Conservation (phyloP, 1,140 invertebrate genomes). For the Cotesia vestalis region DNA sequence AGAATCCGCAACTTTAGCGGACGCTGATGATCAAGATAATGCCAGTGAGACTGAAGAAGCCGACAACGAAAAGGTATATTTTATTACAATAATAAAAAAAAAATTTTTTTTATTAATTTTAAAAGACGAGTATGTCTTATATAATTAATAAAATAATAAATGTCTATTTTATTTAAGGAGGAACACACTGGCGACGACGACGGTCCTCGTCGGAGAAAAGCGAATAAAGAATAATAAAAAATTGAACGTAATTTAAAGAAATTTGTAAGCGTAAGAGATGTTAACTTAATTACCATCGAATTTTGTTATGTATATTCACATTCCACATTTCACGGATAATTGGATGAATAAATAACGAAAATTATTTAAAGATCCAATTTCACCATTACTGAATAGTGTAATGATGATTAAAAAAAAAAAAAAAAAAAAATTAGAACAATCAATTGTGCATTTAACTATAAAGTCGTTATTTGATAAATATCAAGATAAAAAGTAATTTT, state of each 20-base stretch:
- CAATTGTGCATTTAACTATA: conserved; percentile 20
- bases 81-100: neutral
- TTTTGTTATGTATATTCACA: conserved; percentile 51
- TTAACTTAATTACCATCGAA: conserved; percentile 40
- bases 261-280: conserved; percentile 12
- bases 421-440: conserved; percentile 32
- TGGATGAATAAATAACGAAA: conserved; percentile 41
- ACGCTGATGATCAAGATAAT: conserved; percentile 62
- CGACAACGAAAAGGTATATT: conserved; percentile 50
- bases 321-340: conserved; percentile 50
- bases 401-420: conserved; percentile 23
- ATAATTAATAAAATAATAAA: neutral
- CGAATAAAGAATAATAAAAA: conserved; percentile 55
- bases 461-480: conserved; percentile 11
- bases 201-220: conserved; percentile 63
- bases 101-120: neutral
- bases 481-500: conserved; percentile 2
- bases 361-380: conserved; percentile 36
- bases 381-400: conserved; percentile 43
- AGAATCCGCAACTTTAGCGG: conserved; percentile 52
- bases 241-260: conserved; percentile 5
- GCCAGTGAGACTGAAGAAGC: conserved; percentile 61
- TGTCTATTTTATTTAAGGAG: conserved; percentile 37
- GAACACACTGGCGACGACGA: conserved; percentile 44
- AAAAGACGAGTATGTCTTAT: neutral